Percentiles rank a stretch among this genome's conserved stretches.
These are phyloP conservation scores for Lophius piscatorius DNA, from an alignment of 2,113 vertebrate species.

Conservation along the genomic window DNA sequence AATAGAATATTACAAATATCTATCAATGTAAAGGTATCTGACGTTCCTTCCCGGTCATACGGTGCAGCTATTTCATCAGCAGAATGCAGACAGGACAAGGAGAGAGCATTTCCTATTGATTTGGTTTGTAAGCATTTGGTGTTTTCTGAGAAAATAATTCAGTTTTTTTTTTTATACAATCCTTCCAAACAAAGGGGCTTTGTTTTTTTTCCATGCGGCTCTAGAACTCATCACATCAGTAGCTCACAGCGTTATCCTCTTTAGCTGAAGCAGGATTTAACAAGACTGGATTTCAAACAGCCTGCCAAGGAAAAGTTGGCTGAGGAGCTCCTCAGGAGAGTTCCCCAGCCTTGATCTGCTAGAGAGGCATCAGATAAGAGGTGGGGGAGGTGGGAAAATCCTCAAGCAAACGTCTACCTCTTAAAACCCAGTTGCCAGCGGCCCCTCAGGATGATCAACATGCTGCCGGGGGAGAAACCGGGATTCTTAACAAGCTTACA, in stretches of 20 bases:
- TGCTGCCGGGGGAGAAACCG: neutral
- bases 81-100: no score
- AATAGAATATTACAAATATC: no score
- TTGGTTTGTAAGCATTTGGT: no score
- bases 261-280: slow-evolving; percentile 51
- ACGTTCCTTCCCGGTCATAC: no score
- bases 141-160: slow-evolving; percentile 9
- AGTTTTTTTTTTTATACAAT: neutral
- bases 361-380: slow-evolving; percentile 43
- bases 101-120: no score
- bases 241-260: slow-evolving; percentile 49
- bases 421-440: slow-evolving; percentile 41
- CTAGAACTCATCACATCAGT: slow-evolving; percentile 55
- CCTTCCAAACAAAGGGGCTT: slow-evolving; percentile 43
- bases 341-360: slow-evolving; percentile 66
- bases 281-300: slow-evolving; percentile 49
- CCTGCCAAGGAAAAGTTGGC: slow-evolving; percentile 57
- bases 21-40: no score
- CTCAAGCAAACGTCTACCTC: slow-evolving; percentile 42
- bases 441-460: slow-evolving; percentile 30
- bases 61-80: no score
- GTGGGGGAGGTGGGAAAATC: slow-evolving; percentile 33
- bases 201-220: slow-evolving; percentile 39
- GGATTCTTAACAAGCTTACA: slow-evolving; percentile 14
- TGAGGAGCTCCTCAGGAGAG: slow-evolving; percentile 62